Evolutionary conservation across 1,140 invertebrate species (phyloP), one percentile per base, ranked within the genome.

Genomic region (Habropoda laboriosa): DNA sequence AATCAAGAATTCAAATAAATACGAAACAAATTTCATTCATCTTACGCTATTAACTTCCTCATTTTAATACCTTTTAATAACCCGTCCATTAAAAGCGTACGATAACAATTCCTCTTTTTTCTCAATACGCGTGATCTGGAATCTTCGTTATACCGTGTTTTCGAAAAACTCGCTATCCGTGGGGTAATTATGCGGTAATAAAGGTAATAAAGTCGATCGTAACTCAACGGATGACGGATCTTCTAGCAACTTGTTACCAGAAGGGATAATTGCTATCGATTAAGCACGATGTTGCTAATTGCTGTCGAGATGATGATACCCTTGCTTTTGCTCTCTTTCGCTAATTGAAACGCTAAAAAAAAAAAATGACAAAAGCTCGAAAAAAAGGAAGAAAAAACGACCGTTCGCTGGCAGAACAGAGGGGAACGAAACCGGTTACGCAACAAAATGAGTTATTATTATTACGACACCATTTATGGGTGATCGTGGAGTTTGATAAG

Each of bases 181-280:
- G 6, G 24, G 3, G 24, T 30, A 12, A 70, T 60, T 35, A 58
- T 2, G 10, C 24, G 24, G n/a, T 32, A 76, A 68, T 68, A 47
- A 27, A 27, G n/a, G 27, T 38, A 68, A 67, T 10, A 68, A 68
- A 68, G n/a, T n/a, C 27, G 73, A 75, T 53, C 60, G 47, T 68
- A 68, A 76, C n/a, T 76, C 74, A 77, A 35, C 42, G 53, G n/a
- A 30, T 16, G 63, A 66, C 47, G 47, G 60, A 58, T 67, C 49
- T 47, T 2, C 16, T 3, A 35, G n/a, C 10, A n/a, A 58, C 40
- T 35, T 57, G 73, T 40, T 30, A 32, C 58, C n/a, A n/a, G n/a
- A 18, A 16, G 1, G 49, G 73, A 38, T 75, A 76, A 57, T 76
- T 66, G 40, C 61, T 35, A 35, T 53, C 61, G 73, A 66, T 76